Evolutionary conservation across 2,797 vertebrate genomes (phyloP).

Genomic region (Paguma larvata): DNA sequence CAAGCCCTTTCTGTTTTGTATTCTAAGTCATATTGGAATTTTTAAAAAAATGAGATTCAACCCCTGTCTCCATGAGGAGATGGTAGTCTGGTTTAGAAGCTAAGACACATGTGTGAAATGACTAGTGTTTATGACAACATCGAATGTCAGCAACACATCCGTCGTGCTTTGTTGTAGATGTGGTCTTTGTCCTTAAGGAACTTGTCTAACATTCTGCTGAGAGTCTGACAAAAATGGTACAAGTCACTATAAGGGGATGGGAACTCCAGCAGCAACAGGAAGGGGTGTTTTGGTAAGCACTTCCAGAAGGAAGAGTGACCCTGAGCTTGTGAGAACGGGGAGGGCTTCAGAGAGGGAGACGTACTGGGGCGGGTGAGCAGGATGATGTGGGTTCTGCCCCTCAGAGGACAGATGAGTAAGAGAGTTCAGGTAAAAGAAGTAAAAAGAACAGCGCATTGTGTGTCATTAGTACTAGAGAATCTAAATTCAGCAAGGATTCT

Average conservation of each 20-base stretch:
- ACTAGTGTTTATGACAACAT: neutral
- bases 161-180: neutral
- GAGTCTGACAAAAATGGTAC: neutral
- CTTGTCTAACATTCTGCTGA: neutral
- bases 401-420: neutral
- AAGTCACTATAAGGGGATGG: neutral
- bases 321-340: neutral
- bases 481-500: neutral
- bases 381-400: rapidly evolving
- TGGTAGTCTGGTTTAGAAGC: neutral
- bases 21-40: neutral
- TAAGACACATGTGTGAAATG: neutral
- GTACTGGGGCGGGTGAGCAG: neutral
- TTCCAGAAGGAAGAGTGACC: neutral
- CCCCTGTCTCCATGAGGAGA: neutral
- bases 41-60: slow-evolving; percentile 19
- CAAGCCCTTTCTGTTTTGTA: slow-evolving; percentile 27
- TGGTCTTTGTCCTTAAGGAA: neutral
- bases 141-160: neutral
- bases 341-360: neutral
- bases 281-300: neutral
- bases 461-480: neutral
- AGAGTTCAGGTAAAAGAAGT: neutral
- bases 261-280: neutral
- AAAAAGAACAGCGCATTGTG: neutral